These are phyloP conservation scores for Scaptodrosophila latifasciaeformis DNA, from an alignment of 2,888 invertebrate species.

Conservation along the genomic window DNA sequence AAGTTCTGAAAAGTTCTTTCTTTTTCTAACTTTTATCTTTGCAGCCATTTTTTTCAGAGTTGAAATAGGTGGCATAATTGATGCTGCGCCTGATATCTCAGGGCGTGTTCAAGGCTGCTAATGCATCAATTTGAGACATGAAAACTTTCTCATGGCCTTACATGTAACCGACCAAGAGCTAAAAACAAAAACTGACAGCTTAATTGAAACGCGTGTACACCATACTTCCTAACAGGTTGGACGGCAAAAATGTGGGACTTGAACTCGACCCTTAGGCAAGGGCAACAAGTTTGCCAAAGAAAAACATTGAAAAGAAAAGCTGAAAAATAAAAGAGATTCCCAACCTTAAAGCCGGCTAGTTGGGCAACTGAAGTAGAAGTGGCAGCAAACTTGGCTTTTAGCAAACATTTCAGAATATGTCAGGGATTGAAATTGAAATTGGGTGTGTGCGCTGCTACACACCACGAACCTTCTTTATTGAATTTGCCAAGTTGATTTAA, in stretches of 20 bases:
- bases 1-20: too few relatives aligned
- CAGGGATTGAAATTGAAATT: too few relatives aligned
- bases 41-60: too few relatives aligned
- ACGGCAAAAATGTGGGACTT: slow-evolving; percentile 32
- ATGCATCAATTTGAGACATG: not conserved
- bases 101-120: not conserved
- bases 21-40: too few relatives aligned
- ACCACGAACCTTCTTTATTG: too few relatives aligned
- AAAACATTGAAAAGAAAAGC: not conserved
- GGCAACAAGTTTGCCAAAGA: slow-evolving; percentile 39
- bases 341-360: too few relatives aligned
- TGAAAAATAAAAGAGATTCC: not conserved
- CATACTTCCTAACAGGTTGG: slow-evolving; percentile 26
- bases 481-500: not conserved
- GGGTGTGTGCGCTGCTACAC: too few relatives aligned
- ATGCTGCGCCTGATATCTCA: not conserved
- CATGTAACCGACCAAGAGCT: too few relatives aligned
- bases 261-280: slow-evolving; percentile 18
- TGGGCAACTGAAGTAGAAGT: not conserved
- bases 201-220: slow-evolving; percentile 26
- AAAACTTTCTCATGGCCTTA: slow-evolving; percentile 28
- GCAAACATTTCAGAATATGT: slow-evolving; percentile 3
- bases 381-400: too few relatives aligned
- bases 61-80: not conserved
- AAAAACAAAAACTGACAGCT: slow-evolving; percentile 11